These are phyloP conservation scores for Poeciliopsis turneri DNA, from an alignment of 2,797 vertebrate species.

Conservation along the genomic window DNA sequence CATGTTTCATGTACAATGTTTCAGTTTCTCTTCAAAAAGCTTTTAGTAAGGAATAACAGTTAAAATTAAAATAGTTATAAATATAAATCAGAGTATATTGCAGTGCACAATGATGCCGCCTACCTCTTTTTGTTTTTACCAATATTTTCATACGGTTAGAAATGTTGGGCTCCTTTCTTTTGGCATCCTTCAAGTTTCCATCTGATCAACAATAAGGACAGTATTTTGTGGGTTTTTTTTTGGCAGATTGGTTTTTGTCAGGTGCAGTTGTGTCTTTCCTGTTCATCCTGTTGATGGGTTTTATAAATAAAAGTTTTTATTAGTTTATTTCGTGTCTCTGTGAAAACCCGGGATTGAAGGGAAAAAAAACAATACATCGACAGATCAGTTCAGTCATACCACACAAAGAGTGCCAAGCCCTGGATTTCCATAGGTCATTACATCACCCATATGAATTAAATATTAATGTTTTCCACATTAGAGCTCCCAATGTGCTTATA, in stretches of 20 bases:
- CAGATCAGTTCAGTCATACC: neutral
- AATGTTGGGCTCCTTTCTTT: neutral
- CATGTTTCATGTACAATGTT: neutral
- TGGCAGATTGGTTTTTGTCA: conserved; percentile 8
- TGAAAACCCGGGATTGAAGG: neutral
- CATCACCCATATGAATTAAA: conserved; percentile 20
- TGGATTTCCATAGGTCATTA: neutral
- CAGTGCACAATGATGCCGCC: neutral
- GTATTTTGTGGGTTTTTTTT: neutral
- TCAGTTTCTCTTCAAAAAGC: neutral
- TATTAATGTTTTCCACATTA: conserved; percentile 16
- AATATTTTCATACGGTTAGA: neutral
- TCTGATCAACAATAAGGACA: neutral
- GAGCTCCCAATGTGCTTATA: conserved; percentile 1
- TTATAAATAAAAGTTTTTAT: conserved; percentile 61
- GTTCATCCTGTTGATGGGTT: conserved; percentile 37
- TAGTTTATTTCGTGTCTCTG: conserved; percentile 7
- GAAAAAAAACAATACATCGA: neutral
- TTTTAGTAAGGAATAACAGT: neutral
- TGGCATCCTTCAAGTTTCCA: too few relatives aligned
- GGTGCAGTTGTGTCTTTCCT: conserved; percentile 25
- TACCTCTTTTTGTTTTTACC: neutral
- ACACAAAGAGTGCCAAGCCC: neutral
- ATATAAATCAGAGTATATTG: neutral
- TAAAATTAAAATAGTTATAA: neutral